These are phyloP conservation scores for Paramisgurnus dabryanus DNA, from an alignment of 2,113 vertebrate genomes.

Conservation along the genomic window DNA sequence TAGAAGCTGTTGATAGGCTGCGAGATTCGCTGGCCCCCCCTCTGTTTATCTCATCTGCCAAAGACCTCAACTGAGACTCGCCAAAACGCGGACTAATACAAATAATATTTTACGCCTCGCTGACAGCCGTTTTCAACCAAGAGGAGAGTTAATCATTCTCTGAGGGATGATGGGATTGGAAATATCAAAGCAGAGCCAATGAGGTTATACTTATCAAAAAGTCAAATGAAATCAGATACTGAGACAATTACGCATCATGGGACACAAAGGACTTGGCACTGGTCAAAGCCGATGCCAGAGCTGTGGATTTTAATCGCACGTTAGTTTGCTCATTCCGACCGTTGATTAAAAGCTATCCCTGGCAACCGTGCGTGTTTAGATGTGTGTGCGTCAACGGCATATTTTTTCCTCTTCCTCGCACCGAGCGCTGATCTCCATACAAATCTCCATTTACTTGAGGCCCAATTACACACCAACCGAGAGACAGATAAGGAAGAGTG, in stretches of 20 bases:
- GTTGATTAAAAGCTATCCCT: constrained; percentile 65
- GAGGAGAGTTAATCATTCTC: constrained; percentile 45
- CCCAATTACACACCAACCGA: constrained; percentile 62
- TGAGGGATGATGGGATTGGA: constrained; percentile 45
- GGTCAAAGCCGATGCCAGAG: constrained; percentile 37
- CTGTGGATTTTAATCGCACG: constrained; percentile 63
- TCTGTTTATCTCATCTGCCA: constrained; percentile 29
- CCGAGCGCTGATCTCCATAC: constrained; percentile 60
- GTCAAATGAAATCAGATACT: constrained; percentile 73
- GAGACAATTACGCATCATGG: constrained; percentile 64
- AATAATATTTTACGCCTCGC: constrained; percentile 36
- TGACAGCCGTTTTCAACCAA: constrained; percentile 22
- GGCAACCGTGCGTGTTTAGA: constrained; percentile 51
- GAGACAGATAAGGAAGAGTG: constrained; percentile 27
- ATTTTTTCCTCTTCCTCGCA: constrained; percentile 43
- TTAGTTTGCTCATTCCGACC: constrained; percentile 59
- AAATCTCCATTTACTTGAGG: constrained; percentile 69
- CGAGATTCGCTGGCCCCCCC: constrained; percentile 20
- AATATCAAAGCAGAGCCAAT: constrained; percentile 41
- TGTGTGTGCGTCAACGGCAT: constrained; percentile 7
- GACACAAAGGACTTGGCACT: constrained; percentile 59
- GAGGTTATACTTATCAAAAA: constrained; percentile 69
- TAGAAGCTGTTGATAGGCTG: constrained; percentile 11
- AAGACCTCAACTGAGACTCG: constrained; percentile 29
- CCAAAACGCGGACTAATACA: constrained; percentile 12